Base-by-base conservation (phyloP, 1,140 invertebrate species). In the Oppia nitens region DNA sequence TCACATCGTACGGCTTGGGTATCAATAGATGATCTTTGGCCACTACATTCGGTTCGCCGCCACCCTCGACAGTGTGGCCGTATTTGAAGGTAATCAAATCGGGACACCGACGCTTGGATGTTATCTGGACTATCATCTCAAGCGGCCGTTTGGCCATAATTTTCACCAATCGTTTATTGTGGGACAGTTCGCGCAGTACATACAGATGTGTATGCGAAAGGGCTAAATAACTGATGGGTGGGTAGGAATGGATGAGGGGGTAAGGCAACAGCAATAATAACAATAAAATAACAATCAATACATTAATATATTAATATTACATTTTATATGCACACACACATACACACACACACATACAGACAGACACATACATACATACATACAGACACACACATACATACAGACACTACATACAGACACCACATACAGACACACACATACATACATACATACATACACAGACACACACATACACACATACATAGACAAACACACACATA, bases 1-100 rank as follows among this genome's bases (percentile, higher is more conserved):
- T 63, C 12, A 63, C 59, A 4, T 63, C 61, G 48, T 47, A 63
- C 24, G 62, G 59, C 49, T 62, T 23, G 6, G 52, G 60, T 20
- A 63, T 56, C 6, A 45, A 27, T 6, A 63, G 17, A n/a, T 25
- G 32, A 53, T 63, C 62, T 49, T 25, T 45, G 17, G 60, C 60
- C 20, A 63, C 59, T 6, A 63, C 45, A 24, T 20, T 52, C 14
- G 62, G 55, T 24, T 79, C 69, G 25, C 67, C 79, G 60, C 85
- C 83, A 60, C 85, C 83, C 27, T 82, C 83, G 66, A 80, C 78
- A 51, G 81, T 79, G 27, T 81, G 78, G 17, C 88, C 88, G 68
- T 92, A 92, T 71, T 93, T 93, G 69, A 96, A 94, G 2, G 92
- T 96, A 60, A 98, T 95, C 59, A 96, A 73, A 71, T 96, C 87